Conservation (phyloP, 2,888 invertebrate species). For the Scaptomyza polygonia region DNA sequence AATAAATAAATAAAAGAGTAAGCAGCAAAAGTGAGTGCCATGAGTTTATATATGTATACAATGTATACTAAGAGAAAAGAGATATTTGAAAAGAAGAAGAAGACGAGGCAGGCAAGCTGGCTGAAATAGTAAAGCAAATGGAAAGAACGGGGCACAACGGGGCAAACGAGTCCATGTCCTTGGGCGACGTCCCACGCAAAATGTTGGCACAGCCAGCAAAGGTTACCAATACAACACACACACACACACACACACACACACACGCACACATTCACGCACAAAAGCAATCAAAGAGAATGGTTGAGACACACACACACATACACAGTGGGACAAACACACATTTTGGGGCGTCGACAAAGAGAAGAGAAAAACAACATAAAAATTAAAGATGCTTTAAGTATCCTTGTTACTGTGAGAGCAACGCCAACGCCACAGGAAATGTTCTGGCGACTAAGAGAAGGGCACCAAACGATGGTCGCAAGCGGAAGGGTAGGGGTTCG, state of each 20-base stretch:
- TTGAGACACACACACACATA: conserved; percentile 28
- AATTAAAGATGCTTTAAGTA: conserved; percentile 81
- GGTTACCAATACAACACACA: conserved; percentile 66
- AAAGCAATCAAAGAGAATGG: conserved; percentile 40
- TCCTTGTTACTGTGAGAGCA: conserved; percentile 61
- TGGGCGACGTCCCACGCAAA: conserved; percentile 80
- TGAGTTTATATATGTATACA: conserved; percentile 19
- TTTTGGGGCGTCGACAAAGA: conserved; percentile 49
- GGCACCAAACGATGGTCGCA: neutral
- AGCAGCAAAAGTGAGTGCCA: conserved; percentile 14
- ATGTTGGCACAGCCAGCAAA: conserved; percentile 65
- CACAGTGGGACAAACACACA: conserved; percentile 4
- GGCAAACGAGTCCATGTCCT: conserved; percentile 75
- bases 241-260: conserved; percentile 18
- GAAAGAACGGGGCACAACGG: no score
- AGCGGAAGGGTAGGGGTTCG: conserved; percentile 11
- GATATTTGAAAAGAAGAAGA: conserved; percentile 21
- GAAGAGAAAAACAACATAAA: conserved; percentile 79
- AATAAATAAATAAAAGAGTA: conserved; percentile 68
- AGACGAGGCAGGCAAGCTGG: conserved; percentile 13
- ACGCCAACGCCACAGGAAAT: conserved; percentile 59
- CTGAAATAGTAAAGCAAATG: conserved; percentile 54
- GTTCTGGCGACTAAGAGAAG: conserved; percentile 6
- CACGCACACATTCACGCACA: conserved; percentile 31
- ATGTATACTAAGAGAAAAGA: conserved; percentile 15